Base-by-base conservation (phyloP, 53 echinoderm and acorn worm species). In the Astropecten irregularis region DNA sequence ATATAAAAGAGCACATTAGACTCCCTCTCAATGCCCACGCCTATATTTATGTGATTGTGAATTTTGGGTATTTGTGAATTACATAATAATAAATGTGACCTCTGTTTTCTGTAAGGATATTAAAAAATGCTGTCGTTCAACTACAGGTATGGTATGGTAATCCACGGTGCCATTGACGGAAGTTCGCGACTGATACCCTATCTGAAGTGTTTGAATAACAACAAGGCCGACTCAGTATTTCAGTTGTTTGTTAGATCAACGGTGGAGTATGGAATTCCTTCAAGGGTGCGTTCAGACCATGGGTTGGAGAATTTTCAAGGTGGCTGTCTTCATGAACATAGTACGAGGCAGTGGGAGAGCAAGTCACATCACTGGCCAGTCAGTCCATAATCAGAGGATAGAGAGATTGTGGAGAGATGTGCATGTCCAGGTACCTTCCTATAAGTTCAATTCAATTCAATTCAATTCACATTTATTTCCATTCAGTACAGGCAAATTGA, bases 151-250 rank as follows among this genome's bases (percentile, higher is more conserved):
- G 66, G 67, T 21, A 61, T 91, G 64, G 91, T 91, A 0, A 77
- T 84, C 9, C 91, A 91, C 77, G 91, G 84, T 28, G 84, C 68
- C 20, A 84, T 88, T 53, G 91, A 91, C 70, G 91, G 91, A 1
- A 77, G 32, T 52, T 64, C 68, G 0, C 47, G 88, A 40, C 47
- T 83, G 1, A 76, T 91, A 7, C 32, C 70, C 4, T 84, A 74
- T 53, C 48, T 91, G 2, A 64, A 64, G 16, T 73, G 82, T 40
- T 49, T 57, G 20, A 57, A 69, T 18, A 86, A 87, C 72, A 90
- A 90, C 57, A 3, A 27, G 13, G 60, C 91, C 6, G 37, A 6
- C 3, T 87, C 91, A 37, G 82, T 90, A 1, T 9, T 73, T 2
- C 16, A 32, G 21, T 46, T 69, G 56, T 83, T 88, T 39, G 61